Evolutionary conservation across 1,140 invertebrate species (phyloP), one percentile per base, ranked within the genome.

Genomic region (Chionoecetes opilio): DNA sequence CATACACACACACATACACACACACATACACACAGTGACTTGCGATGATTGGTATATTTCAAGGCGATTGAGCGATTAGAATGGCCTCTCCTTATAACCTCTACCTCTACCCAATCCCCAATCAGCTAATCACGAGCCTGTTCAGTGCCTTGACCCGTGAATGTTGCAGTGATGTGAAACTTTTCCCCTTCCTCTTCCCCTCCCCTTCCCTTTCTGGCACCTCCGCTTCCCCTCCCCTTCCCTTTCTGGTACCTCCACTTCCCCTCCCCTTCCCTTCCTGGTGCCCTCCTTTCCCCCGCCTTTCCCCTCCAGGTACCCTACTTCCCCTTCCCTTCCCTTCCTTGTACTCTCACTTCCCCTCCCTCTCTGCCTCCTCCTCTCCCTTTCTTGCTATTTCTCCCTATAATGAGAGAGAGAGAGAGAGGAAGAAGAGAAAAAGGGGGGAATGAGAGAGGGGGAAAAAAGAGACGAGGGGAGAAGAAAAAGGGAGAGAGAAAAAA

Each of bases 1-100:
- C 37, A 38, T 6, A 88, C 86, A 88, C 35, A 88, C 35, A 88
- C 86, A 88, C 35, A 88, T 17, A 88, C 35, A 88, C 86, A 88
- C 32, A 87, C 86, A 87, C 32, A 87, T 34, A 87, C 32, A 87
- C 86, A 87, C 35, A 88, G 46, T 2, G 46, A 53, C 46, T 53
- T 53, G 46, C 46, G 21, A 3, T 17, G 46, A 53, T 53, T 9
- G 46, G 21, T 53, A 14, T 2, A 53, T 53, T 53, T 53, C 2
- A 53, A 11, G 8, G 46, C 46, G 11, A 53, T 14, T 53, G 21
- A 53, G 21, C 46, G 11, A n/a, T n/a, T n/a, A n/a, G 46, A 1
- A 53, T 53, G 11, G 46, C 46, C 8, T 53, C 21, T 9, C 46
- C 46, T 53, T 53, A 14, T 9, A 53, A 53, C 46, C 21, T 53